Conservation (phyloP, 2,797 vertebrate species). For the Hyperoplus immaculatus region DNA sequence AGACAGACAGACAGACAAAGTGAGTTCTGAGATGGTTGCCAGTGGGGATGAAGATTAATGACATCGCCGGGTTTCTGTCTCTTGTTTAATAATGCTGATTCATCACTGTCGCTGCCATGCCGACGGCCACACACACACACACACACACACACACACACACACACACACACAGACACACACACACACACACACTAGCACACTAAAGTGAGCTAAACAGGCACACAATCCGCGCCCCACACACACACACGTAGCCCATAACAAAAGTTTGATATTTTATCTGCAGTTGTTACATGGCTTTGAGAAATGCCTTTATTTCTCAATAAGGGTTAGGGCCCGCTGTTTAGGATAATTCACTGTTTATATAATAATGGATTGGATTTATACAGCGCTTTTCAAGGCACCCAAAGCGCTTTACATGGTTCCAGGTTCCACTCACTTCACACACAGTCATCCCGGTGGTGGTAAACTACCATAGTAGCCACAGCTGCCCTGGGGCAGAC, state of each 20-base stretch:
- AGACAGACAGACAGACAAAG: slow-evolving; percentile 27
- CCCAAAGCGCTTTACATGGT: too few species aligned
- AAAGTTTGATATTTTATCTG: slow-evolving; percentile 34
- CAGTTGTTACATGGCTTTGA: slow-evolving; percentile 15
- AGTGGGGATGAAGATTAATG: slow-evolving; percentile 79
- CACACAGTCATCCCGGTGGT: too few species aligned
- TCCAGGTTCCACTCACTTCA: too few species aligned
- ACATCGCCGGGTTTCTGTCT: slow-evolving; percentile 66
- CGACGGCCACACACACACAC: slow-evolving; percentile 17
- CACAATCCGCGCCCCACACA: background rate
- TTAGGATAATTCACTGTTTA: too few species aligned
- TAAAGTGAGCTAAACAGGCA: background rate
- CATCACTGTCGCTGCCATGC: slow-evolving; percentile 71
- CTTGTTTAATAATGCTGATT: slow-evolving; percentile 80
- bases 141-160: slow-evolving; percentile 14
- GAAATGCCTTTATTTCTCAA: background rate
- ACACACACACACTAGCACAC: slow-evolving; percentile 12
- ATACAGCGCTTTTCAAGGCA: too few species aligned
- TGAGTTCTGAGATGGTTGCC: slow-evolving; percentile 65
- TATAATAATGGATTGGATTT: too few species aligned
- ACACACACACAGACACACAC: slow-evolving; percentile 10
- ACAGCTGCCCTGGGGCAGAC: too few species aligned
- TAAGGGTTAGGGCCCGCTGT: too few species aligned
- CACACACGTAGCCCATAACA: slow-evolving; percentile 17
- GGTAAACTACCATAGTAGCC: too few species aligned